Evolutionary conservation across 2,888 invertebrate species (phyloP), one percentile per base, ranked within the genome.

Genomic region (Noctua fimbriata): DNA sequence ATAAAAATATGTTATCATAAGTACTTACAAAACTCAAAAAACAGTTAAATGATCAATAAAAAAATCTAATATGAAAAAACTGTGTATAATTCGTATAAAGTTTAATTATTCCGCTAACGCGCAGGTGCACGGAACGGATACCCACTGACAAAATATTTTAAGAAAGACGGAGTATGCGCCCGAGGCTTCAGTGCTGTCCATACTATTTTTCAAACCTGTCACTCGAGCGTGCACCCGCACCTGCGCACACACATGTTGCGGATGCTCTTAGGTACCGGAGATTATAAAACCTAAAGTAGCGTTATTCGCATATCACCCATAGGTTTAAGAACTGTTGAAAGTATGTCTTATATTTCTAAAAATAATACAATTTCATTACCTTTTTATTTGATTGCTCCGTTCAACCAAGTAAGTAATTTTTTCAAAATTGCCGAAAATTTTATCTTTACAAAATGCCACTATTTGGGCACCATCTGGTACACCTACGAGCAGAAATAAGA

Each of bases 391-490:
- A 90, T 98, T 97, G 89, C 98, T 98, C 83, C 97, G 96, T 65
- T 97, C 96, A 0, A 98, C 97, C 32, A 98, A 94, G 83, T 94
- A 95, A 91, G 97, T 97, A 0, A 98, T 97, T 63, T 95, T 94
- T 91, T 98, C 98, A 81, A 97, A 97, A 32, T 97, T 97, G 63
- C 96, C 95, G 49, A 97, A 95, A 78, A 99, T 97, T 91, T 97
- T 98, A 3, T 98, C 97, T 90, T 98, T 98, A 85, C 98, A 98
- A 90, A 98, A 98, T 0, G 98, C 97, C 12, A 99, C 97, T 47
- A 98, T 97, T 92, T 98, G 98, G 9, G 98, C 98, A 60, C 98
- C 97, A 91, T 98, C 98, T 0, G 99, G 98, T 10, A 99, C 98
- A 89, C 97, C 98, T 97, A 69, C 5, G n/a, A 66, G 0, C n/a